These are phyloP conservation scores for Toxostoma redivivum DNA, from an alignment of 2,113 vertebrate species.

Conservation along the genomic window DNA sequence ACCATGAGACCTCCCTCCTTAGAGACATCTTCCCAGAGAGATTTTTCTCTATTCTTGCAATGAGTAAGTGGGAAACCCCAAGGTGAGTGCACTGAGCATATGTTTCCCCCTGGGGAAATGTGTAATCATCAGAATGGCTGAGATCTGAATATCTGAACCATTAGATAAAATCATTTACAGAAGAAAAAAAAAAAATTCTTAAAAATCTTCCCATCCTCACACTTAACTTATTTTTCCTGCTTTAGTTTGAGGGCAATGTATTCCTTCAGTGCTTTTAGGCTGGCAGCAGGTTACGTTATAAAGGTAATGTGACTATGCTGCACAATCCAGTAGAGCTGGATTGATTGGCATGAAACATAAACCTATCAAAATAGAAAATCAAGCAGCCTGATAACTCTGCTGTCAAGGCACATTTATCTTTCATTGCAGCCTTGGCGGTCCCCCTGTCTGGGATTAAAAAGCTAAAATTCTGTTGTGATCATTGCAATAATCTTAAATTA, in stretches of 20 bases:
- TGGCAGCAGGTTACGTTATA: background rate
- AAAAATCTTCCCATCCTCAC: background rate
- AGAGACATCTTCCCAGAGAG: background rate
- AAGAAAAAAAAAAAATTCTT: background rate
- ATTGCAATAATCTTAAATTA: background rate
- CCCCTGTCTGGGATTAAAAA: conserved; percentile 5
- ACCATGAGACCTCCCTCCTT: background rate
- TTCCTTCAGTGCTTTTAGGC: background rate
- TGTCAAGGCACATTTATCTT: conserved; percentile 44
- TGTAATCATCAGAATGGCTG: background rate
- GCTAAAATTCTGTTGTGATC: background rate
- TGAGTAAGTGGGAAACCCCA: conserved; percentile 7
- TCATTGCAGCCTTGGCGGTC: background rate
- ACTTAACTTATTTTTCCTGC: background rate
- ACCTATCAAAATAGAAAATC: conserved; percentile 48
- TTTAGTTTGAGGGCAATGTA: conserved; percentile 28
- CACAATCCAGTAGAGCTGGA: background rate
- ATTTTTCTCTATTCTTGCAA: background rate
- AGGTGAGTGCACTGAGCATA: conserved; percentile 1
- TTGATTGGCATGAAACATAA: conserved; percentile 38
- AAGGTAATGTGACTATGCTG: background rate
- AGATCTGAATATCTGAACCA: background rate
- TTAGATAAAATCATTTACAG: background rate
- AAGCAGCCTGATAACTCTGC: conserved; percentile 23
- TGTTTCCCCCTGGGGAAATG: background rate